These are phyloP conservation scores for Apistogramma diplotaenia DNA, from an alignment of 2,113 vertebrate genomes.

Conservation along the genomic window DNA sequence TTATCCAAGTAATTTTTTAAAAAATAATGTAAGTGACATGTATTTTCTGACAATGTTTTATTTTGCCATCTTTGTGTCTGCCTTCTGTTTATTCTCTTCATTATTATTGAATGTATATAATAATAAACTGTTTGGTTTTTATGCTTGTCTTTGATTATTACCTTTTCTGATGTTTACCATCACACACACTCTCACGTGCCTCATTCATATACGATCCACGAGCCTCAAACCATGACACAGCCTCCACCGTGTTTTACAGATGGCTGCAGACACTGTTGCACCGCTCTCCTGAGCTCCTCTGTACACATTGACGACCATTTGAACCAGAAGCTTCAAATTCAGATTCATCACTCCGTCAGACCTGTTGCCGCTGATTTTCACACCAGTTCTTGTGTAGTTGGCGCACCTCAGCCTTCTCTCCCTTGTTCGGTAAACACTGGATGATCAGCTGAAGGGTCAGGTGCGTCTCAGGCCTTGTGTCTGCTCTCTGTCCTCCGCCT, in stretches of 20 bases:
- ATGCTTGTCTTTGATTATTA: constrained; percentile 26
- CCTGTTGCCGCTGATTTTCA: neutral
- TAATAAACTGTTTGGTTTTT: constrained; percentile 81
- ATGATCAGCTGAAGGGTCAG: neutral
- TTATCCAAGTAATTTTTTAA: constrained; percentile 61
- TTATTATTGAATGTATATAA: constrained; percentile 81
- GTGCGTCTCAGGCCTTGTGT: neutral
- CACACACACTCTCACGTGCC: rapidly evolving
- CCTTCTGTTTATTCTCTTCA: constrained; percentile 73
- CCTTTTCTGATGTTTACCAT: constrained; percentile 15
- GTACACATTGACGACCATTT: neutral
- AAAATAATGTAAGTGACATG: constrained; percentile 55
- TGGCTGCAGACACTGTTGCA: neutral
- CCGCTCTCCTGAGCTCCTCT: neutral
- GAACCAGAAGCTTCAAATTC: neutral
- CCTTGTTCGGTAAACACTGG: neutral
- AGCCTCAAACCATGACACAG: rapidly evolving
- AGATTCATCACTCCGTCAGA: neutral
- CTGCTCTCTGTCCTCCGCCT: neutral
- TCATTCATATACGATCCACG: rapidly evolving
- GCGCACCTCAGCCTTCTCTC: neutral
- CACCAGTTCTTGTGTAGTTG: neutral
- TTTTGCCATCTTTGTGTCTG: constrained; percentile 72
- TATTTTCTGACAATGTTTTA: constrained; percentile 68
- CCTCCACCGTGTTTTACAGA: no score